Evolutionary conservation across 2,113 vertebrate species (phyloP).

Genomic region (Thermophis baileyi): DNA sequence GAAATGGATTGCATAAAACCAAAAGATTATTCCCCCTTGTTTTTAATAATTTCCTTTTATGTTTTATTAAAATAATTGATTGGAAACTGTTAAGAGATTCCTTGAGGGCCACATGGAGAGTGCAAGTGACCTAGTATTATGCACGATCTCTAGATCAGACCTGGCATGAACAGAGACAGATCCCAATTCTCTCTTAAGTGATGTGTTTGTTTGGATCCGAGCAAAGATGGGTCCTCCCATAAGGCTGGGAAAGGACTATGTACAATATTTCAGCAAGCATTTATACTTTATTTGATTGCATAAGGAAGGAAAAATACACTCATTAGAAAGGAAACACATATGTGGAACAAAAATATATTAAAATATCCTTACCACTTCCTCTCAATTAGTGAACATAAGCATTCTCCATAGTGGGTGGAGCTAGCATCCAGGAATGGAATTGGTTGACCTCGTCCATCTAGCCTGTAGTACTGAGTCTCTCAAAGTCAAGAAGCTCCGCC

Average conservation of each 20-base stretch:
- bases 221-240: background rate
- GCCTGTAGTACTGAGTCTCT: too few species aligned
- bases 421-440: too few species aligned
- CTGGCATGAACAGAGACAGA: background rate
- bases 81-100: background rate
- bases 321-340: background rate
- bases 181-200: background rate
- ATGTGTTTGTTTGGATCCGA: background rate
- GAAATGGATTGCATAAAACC: background rate
- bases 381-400: background rate
- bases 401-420: background rate
- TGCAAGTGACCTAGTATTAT: background rate
- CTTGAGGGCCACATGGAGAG: background rate
- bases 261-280: background rate
- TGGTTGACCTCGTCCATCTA: too few species aligned
- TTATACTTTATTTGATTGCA: background rate
- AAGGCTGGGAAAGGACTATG: background rate
- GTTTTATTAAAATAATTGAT: background rate
- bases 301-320: background rate
- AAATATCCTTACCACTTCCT: background rate
- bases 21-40: background rate
- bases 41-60: background rate
- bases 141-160: background rate
- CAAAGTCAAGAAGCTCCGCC: too few species aligned
- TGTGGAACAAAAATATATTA: background rate